Evolutionary conservation across 1,140 invertebrate genomes (phyloP).

Genomic region (Polypedilum vanderplanki): DNA sequence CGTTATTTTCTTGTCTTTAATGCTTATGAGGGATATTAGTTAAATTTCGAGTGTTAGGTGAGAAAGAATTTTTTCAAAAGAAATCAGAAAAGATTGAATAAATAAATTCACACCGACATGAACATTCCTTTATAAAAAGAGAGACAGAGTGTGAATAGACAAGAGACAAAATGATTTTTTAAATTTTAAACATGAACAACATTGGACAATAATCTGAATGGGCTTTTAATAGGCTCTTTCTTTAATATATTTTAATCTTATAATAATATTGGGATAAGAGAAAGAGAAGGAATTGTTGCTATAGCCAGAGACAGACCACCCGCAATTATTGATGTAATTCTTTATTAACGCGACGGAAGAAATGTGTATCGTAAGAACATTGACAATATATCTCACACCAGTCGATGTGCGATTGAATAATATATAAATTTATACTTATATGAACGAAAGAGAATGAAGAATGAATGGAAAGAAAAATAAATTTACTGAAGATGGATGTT

Average conservation of each 20-base stretch:
- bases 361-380: slow-evolving; percentile 10
- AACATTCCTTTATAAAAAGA: too few relatives aligned
- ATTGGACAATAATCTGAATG: slow-evolving; percentile 28
- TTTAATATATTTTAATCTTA: background rate
- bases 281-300: background rate
- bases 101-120: too few relatives aligned
- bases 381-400: slow-evolving; percentile 25
- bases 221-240: slow-evolving; percentile 25
- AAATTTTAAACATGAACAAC: background rate
- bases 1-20: too few relatives aligned
- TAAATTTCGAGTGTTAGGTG: too few relatives aligned
- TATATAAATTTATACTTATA: background rate
- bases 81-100: too few relatives aligned
- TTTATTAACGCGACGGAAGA: slow-evolving; percentile 17
- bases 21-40: too few relatives aligned
- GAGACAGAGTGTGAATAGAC: background rate
- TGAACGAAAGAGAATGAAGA: background rate
- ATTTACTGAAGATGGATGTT: background rate
- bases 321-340: slow-evolving; percentile 21
- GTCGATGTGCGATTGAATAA: slow-evolving; percentile 3
- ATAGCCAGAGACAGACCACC: background rate
- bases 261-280: background rate
- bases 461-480: slow-evolving; percentile 20
- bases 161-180: background rate
- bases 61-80: too few relatives aligned